Evolutionary conservation across 37 sponge, comb jelly and placozoan species (phyloP).

Genomic region (Ianthella basta): DNA sequence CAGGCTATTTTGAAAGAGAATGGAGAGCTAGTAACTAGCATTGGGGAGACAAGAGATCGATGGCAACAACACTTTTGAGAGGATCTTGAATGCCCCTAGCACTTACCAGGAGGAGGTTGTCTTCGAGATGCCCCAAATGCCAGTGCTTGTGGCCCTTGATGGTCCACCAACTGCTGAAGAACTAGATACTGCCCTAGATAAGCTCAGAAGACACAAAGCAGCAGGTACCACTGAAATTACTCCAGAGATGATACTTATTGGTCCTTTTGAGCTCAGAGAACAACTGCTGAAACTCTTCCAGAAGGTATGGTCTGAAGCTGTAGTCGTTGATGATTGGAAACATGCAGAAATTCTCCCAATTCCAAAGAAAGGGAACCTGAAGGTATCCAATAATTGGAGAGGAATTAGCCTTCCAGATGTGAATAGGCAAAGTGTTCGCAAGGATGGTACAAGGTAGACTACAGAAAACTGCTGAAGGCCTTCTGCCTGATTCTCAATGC

Average conservation of each 20-base stretch:
- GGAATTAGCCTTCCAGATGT: constrained; percentile 27
- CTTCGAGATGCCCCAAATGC: constrained; percentile 1
- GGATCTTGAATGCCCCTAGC: constrained; percentile 24
- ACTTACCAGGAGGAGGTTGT: constrained; percentile 17
- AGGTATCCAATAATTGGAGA: constrained; percentile 10
- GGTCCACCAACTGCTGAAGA: constrained; percentile 42
- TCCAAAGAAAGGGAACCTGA: constrained; percentile 14
- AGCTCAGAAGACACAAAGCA: constrained; percentile 43
- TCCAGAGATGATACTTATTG: constrained; percentile 32
- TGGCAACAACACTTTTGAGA: constrained; percentile 33
- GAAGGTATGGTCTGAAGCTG: constrained; percentile 15
- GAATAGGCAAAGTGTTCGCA: background rate
- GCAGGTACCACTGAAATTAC: constrained; percentile 33
- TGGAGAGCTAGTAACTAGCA: background rate
- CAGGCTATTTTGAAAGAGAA: background rate
- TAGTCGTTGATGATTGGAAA: constrained; percentile 31
- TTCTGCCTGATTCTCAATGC: constrained; percentile 29
- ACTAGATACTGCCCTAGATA: constrained; percentile 5
- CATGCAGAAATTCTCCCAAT: constrained; percentile 26
- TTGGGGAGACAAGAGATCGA: background rate
- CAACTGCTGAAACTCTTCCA: constrained; percentile 18
- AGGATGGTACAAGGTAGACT: background rate
- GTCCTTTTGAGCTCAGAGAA: background rate
- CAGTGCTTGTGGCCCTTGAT: constrained; percentile 27
- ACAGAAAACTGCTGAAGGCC: constrained; percentile 17